These are phyloP conservation scores for Pseudomugil gertrudae DNA, from an alignment of 2,797 vertebrate species.

Conservation along the genomic window DNA sequence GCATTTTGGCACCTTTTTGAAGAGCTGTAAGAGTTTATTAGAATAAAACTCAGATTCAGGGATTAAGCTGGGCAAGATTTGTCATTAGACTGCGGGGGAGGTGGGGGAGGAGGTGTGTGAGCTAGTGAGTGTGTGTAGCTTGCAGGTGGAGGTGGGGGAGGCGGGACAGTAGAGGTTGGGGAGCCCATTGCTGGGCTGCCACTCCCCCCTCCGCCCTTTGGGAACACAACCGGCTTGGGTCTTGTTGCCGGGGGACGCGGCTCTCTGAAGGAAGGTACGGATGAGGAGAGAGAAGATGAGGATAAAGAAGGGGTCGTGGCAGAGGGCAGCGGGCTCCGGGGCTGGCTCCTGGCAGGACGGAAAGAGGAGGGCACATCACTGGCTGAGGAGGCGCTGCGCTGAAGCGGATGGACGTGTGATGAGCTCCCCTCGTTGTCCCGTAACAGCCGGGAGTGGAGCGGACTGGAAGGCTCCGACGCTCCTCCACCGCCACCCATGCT, in stretches of 20 bases:
- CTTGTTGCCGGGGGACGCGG: constrained; percentile 89
- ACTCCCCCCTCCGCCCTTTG: constrained; percentile 83
- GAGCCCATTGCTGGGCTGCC: constrained; percentile 87
- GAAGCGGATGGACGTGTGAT: constrained; percentile 83
- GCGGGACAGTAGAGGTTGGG: constrained; percentile 87
- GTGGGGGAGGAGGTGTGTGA: constrained; percentile 86
- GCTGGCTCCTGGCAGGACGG: constrained; percentile 85
- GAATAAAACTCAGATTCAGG: constrained; percentile 30
- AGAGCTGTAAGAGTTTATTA: constrained; percentile 39
- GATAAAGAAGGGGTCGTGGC: constrained; percentile 79
- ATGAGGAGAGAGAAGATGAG: constrained; percentile 87
- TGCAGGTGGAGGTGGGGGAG: constrained; percentile 78
- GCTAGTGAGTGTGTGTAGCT: constrained; percentile 83
- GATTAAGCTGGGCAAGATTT: constrained; percentile 94
- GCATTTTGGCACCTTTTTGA: constrained; percentile 49
- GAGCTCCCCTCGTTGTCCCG: constrained; percentile 85
- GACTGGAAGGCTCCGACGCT: constrained; percentile 94
- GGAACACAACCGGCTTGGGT: constrained; percentile 94
- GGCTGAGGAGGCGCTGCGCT: constrained; percentile 94
- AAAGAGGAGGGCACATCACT: constrained; percentile 96
- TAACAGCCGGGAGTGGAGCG: constrained; percentile 92
- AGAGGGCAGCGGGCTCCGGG: constrained; percentile 82
- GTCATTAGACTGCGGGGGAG: constrained; percentile 88
- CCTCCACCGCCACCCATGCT: constrained; percentile 78
- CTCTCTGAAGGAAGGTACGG: constrained; percentile 89